Percentiles rank a stretch among this genome's conserved stretches.
phyloP scores from a whole-genome alignment of 2,113 vertebrate species.

The Vireo altiloquus region DNA sequence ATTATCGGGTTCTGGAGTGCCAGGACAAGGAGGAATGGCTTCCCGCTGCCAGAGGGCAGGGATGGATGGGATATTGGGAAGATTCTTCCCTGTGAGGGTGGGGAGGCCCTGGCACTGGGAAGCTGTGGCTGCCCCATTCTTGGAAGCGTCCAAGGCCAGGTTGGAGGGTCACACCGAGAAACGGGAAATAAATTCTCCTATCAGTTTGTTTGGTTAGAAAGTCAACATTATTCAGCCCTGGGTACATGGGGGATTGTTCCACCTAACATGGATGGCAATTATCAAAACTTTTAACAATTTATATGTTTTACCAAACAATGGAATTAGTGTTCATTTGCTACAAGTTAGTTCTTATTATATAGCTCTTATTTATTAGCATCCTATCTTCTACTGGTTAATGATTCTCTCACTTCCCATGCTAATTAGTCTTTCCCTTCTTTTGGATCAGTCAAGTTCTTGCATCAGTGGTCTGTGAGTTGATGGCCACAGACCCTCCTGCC shows the following conservation, averaged over 20 bases:
- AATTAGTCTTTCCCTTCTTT: neutral
- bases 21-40: neutral
- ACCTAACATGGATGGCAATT: neutral
- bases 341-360: too few relatives aligned
- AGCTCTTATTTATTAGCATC: neutral
- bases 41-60: neutral
- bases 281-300: neutral
- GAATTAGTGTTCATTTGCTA: neutral
- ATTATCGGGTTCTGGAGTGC: neutral
- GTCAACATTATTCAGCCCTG: fast-evolving
- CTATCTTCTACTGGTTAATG: neutral
- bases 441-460: neutral
- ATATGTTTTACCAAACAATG: neutral
- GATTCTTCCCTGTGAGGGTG: neutral
- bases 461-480: neutral
- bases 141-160: neutral
- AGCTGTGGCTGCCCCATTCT: neutral
- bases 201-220: neutral
- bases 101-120: neutral
- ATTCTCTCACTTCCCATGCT: neutral
- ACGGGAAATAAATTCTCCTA: neutral
- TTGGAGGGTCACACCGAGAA: neutral
- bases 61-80: neutral
- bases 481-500: neutral
- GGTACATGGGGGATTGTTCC: neutral